These are phyloP conservation scores for Falco punctatus DNA, from an alignment of 2,113 vertebrate genomes.

Conservation along the genomic window DNA sequence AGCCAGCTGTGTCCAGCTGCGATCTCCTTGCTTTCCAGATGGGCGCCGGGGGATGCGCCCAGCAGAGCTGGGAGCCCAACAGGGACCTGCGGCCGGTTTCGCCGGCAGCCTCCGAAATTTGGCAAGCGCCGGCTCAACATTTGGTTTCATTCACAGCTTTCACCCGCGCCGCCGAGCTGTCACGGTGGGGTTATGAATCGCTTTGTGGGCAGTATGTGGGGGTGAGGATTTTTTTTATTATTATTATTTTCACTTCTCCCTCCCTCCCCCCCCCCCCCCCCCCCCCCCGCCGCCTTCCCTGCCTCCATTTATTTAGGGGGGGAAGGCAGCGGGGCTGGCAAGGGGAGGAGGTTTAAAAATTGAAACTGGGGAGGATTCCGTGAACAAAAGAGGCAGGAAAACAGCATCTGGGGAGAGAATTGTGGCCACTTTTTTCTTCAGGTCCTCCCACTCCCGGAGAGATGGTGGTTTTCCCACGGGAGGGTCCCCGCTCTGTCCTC, in stretches of 20 bases:
- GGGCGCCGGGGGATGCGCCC: background rate
- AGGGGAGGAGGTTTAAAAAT: background rate
- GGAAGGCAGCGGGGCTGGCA: background rate
- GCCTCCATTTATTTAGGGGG: background rate
- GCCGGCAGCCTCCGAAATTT: background rate
- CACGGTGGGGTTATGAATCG: background rate
- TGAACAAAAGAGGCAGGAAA: slow-evolving; percentile 9
- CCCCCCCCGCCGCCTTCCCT: no score
- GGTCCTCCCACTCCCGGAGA: background rate
- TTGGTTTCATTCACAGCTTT: background rate
- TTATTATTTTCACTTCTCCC: background rate
- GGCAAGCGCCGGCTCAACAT: background rate
- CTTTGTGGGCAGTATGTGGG: background rate
- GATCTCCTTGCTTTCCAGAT: background rate
- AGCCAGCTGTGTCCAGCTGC: slow-evolving; percentile 5
- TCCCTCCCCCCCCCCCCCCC: no score
- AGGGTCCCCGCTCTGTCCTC: background rate
- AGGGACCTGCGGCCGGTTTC: background rate
- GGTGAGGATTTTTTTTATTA: background rate
- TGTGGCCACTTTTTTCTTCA: background rate
- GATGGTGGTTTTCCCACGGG: background rate
- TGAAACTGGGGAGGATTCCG: background rate
- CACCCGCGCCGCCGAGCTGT: background rate
- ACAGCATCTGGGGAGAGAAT: background rate
- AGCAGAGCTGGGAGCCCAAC: background rate